Evolutionary conservation across 2,113 vertebrate species (phyloP).

Genomic region (Butorides virescens): DNA sequence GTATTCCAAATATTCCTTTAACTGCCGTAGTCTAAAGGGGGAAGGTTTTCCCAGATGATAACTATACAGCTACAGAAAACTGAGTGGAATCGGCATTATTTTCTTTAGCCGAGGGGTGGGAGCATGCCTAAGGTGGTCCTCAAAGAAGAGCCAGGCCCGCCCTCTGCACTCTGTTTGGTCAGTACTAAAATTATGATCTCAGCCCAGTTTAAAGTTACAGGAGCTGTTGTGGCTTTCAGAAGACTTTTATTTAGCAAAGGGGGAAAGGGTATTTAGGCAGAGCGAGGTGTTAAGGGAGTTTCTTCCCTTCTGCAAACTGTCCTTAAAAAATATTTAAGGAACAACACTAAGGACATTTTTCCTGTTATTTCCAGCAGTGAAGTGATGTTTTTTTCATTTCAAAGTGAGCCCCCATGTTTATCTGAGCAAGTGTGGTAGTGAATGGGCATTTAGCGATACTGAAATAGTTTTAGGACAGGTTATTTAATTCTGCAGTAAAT

Average conservation of each 20-base stretch:
- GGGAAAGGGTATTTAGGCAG: background rate
- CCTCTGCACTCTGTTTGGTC: constrained; percentile 70
- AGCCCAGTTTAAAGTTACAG: constrained; percentile 80
- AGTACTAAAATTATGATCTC: constrained; percentile 61
- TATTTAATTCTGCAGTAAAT: constrained; percentile 44
- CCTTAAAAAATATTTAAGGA: constrained; percentile 1
- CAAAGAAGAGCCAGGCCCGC: constrained; percentile 53
- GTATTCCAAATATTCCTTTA: background rate
- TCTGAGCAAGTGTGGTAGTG: background rate
- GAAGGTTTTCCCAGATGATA: background rate
- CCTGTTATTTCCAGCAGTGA: constrained; percentile 10
- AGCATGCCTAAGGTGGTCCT: constrained; percentile 69
- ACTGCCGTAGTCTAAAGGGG: background rate
- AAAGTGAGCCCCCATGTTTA: background rate
- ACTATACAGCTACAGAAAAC: background rate
- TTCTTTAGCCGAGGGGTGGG: constrained; percentile 53
- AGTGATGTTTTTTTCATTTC: background rate
- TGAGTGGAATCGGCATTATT: constrained; percentile 33
- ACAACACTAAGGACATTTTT: background rate
- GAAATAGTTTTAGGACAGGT: constrained; percentile 10
- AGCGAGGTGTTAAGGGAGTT: background rate
- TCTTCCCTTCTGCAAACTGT: constrained; percentile 6
- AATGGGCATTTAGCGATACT: background rate
- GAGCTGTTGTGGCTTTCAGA: constrained; percentile 43
- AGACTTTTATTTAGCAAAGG: constrained; percentile 49